Evolutionary conservation across 2,113 vertebrate species (phyloP), one percentile per base, ranked within the genome.

Genomic region (Misgurnus mizolepis): DNA sequence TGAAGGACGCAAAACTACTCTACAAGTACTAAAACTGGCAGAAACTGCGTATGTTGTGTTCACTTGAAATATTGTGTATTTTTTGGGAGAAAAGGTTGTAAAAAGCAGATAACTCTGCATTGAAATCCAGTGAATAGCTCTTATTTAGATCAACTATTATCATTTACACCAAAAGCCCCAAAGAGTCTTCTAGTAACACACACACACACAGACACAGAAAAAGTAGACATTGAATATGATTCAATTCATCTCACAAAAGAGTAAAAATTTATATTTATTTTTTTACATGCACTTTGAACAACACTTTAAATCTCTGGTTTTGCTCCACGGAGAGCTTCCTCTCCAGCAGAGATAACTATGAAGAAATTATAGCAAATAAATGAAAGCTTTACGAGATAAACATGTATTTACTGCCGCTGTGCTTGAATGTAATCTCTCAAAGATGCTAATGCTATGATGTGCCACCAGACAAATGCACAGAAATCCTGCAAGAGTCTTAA

Each of bases 401-500:
- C 50, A 47, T 81, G 80, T 66, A 84, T 84, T 84, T 84, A 84
- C 69, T 81, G 69, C 75, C 71, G 53, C 75, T 81, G 75, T 22
- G n/a, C 69, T 78, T 72, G 27, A 82, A 60, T 27, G 40, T 67
- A 75, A 84, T 84, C 62, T 84, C 62, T 78, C 79, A 77, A 78
- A 77, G 61, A 66, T 65, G 83, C 84, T 85, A 86, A 82, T 47
- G 69, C 80, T 83, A 74, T 79, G 89, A 91, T 91, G 85, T 79
- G 76, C 5, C 83, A 53, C 27, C 79, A 78, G 73, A 77, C 82
- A 84, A 65, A 74, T 67, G 43, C 70, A 61, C 60, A 58, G 5
- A 89, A 88, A 83, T 85, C 84, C 82, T 82, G 66, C 41, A 85
- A 79, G 75, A 81, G 75, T 62, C 87, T 89, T 90, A 92, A 93